A percentile compares a stretch with the other conserved stretches of the same genome.
Conservation (phyloP, 2,888 invertebrate genomes). For the Chrysina gloriosa region DNA sequence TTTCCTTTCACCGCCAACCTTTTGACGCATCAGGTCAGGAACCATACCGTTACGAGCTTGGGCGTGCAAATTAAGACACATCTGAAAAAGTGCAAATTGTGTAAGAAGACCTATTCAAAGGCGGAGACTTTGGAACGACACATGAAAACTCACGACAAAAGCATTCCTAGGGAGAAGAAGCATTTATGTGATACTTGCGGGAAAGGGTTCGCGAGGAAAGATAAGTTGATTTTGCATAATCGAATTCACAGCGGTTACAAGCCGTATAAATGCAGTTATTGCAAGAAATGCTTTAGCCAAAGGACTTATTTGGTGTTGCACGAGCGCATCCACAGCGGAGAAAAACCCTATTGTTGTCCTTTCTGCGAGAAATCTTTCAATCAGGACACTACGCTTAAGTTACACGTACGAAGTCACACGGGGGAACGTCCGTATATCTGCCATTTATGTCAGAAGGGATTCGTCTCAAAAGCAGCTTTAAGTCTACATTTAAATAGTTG, state of each 20-base stretch:
- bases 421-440: conserved; percentile 65
- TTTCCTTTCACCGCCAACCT: conserved; percentile 62
- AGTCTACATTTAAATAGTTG: conserved; percentile 38
- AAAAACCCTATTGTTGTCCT: conserved; percentile 59
- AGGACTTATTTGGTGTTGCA: conserved; percentile 57
- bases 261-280: conserved; percentile 53
- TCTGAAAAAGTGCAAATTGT: conserved; percentile 51
- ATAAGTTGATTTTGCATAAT: conserved; percentile 56
- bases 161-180: conserved; percentile 52
- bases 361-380: conserved; percentile 60
- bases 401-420: conserved; percentile 58
- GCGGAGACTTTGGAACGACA: conserved; percentile 64
- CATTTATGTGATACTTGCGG: conserved; percentile 59
- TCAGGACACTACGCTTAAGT: conserved; percentile 56
- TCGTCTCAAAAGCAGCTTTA: conserved; percentile 58
- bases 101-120: conserved; percentile 57
- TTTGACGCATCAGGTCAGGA: conserved; percentile 63
- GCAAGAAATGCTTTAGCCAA: conserved; percentile 54
- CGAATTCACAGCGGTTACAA: conserved; percentile 53
- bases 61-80: conserved; percentile 57
- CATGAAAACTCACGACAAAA: conserved; percentile 50
- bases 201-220: conserved; percentile 57
- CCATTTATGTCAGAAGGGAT: conserved; percentile 69
- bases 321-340: conserved; percentile 59
- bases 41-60: conserved; percentile 60